These are phyloP conservation scores for Masticophis lateralis DNA, from an alignment of 2,797 vertebrate genomes.

Conservation along the genomic window DNA sequence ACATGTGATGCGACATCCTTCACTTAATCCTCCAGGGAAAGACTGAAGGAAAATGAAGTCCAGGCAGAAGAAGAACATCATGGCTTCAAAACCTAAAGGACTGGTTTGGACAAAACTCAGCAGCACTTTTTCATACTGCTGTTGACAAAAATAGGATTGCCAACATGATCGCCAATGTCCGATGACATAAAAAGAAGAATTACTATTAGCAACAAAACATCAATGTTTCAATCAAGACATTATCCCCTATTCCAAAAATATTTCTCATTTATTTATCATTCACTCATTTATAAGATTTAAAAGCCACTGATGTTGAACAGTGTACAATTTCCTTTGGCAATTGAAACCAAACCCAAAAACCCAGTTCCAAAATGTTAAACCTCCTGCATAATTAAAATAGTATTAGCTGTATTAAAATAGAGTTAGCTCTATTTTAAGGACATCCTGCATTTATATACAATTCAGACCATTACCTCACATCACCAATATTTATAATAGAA, in stretches of 20 bases:
- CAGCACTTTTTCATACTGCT: too few species aligned
- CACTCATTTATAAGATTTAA: not conserved
- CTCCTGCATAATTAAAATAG: not conserved
- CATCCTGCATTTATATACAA: not conserved
- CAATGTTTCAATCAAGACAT: not conserved
- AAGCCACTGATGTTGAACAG: not conserved
- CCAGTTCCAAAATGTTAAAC: not conserved
- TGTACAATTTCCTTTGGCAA: not conserved
- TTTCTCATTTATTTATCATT: not conserved
- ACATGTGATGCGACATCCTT: too few species aligned
- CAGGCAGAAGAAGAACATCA: too few species aligned
- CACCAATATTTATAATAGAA: not conserved
- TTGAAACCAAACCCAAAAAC: not conserved
- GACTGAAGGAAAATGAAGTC: too few species aligned
- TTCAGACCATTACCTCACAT: not conserved
- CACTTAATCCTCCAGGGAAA: too few species aligned
- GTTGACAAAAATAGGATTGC: too few species aligned
- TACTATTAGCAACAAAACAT: not conserved
- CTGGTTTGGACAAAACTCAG: too few species aligned
- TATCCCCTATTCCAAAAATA: not conserved
- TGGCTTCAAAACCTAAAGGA: too few species aligned
- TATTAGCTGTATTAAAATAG: not conserved
- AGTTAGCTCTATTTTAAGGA: not conserved
- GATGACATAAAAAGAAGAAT: too few species aligned
- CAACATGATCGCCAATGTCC: too few species aligned